These are phyloP conservation scores for Mirounga angustirostris DNA, from an alignment of 2,113 vertebrate genomes.

Conservation along the genomic window DNA sequence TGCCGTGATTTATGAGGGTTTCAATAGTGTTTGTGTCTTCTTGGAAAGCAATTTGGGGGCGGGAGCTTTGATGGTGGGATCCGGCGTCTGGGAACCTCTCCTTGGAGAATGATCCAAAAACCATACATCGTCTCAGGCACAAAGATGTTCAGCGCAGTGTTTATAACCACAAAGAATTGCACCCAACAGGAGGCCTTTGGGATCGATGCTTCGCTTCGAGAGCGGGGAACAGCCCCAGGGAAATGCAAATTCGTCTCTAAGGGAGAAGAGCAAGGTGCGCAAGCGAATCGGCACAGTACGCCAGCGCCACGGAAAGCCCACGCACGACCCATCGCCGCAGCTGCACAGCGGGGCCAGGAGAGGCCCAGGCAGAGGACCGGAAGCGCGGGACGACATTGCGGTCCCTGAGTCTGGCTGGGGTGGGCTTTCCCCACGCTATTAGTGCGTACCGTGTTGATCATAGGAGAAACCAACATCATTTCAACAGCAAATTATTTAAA, in stretches of 20 bases:
- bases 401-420: background rate
- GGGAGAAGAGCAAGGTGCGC: background rate
- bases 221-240: background rate
- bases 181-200: background rate
- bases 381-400: fast-evolving
- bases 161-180: background rate
- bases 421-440: fast-evolving
- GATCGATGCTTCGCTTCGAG: background rate
- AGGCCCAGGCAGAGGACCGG: background rate
- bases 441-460: background rate
- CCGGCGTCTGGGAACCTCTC: constrained; percentile 54
- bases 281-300: fast-evolving
- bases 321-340: background rate
- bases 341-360: fast-evolving
- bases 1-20: constrained; percentile 57
- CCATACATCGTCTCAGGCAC: background rate
- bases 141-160: background rate
- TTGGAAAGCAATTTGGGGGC: constrained; percentile 74
- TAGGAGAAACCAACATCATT: background rate
- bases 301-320: background rate
- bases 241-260: background rate
- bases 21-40: constrained; percentile 56
- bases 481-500: constrained; percentile 55
- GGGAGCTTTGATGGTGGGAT: constrained; percentile 55
- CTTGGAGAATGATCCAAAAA: constrained; percentile 49